phyloP scores from a whole-genome alignment of 2,888 invertebrate species.

The Zygogramma bicolorata region DNA sequence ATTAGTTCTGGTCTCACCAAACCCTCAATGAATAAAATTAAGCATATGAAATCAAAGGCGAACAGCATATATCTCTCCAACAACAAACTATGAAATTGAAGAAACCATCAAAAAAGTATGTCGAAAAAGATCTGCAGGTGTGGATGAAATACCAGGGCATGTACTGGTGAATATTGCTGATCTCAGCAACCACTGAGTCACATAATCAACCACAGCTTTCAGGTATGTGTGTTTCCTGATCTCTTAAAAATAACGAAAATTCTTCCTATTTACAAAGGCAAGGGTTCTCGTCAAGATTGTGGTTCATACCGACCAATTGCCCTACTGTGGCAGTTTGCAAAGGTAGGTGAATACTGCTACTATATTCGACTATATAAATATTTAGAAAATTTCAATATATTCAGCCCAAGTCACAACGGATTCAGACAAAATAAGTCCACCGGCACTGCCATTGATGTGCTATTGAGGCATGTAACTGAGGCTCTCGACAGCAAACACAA shows the following conservation, averaged over 20 bases:
- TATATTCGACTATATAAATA: too few relatives aligned
- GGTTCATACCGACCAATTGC: too few relatives aligned
- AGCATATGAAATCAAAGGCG: background rate
- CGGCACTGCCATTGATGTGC: too few relatives aligned
- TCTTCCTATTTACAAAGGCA: too few relatives aligned
- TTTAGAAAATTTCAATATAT: too few relatives aligned
- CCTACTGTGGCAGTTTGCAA: too few relatives aligned
- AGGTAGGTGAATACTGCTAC: too few relatives aligned
- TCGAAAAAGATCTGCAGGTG: background rate
- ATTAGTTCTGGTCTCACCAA: background rate
- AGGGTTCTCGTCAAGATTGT: too few relatives aligned
- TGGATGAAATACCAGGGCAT: background rate
- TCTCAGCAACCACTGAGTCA: background rate
- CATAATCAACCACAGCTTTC: slow-evolving; percentile 21
- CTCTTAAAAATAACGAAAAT: background rate
- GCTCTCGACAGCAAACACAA: too few relatives aligned
- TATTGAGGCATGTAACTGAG: too few relatives aligned
- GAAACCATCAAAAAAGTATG: background rate
- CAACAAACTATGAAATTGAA: background rate
- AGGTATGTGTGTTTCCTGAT: slow-evolving; percentile 35
- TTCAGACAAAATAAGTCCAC: too few relatives aligned
- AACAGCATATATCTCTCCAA: slow-evolving; percentile 1
- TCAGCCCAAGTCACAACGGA: too few relatives aligned
- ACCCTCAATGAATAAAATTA: background rate
- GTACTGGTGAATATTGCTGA: background rate